phyloP scores from a whole-genome alignment of 2,797 vertebrate species.

The Trachops cirrhosus region DNA sequence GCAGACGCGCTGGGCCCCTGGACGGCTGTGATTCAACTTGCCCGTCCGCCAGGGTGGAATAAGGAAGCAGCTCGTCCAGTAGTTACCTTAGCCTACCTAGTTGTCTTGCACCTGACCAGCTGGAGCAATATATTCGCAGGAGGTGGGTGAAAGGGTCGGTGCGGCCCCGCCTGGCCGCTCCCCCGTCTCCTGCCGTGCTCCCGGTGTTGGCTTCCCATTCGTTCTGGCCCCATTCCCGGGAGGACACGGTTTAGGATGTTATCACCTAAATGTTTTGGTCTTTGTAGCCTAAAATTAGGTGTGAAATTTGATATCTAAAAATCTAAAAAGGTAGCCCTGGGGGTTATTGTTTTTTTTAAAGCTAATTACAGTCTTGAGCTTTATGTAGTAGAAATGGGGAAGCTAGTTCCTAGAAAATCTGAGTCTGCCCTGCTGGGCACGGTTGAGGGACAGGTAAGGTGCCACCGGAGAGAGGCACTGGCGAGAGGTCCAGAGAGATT shows the following conservation, averaged over 20 bases:
- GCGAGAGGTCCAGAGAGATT: neutral
- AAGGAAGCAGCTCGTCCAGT: neutral
- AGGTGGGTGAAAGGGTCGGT: neutral
- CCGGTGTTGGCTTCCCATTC: neutral
- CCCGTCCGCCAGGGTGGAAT: neutral
- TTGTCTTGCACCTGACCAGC: neutral
- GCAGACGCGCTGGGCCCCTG: neutral
- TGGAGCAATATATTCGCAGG: neutral
- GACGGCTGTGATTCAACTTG: neutral
- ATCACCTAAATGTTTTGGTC: neutral
- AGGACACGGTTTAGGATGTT: neutral
- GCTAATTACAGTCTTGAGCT: neutral
- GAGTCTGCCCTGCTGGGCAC: neutral
- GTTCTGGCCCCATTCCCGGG: neutral
- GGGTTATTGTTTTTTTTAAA: neutral
- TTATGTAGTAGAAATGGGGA: neutral
- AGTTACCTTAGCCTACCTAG: neutral
- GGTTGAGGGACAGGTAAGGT: neutral
- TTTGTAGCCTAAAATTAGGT: neutral
- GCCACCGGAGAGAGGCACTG: neutral
- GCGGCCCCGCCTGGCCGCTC: rapidly evolving
- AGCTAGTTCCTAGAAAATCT: neutral
- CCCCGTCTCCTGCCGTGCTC: neutral
- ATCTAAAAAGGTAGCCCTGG: neutral
- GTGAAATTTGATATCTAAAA: slow-evolving; percentile 10